Base-by-base conservation (phyloP, 2,888 invertebrate species). In the Cantharis rufa region DNA sequence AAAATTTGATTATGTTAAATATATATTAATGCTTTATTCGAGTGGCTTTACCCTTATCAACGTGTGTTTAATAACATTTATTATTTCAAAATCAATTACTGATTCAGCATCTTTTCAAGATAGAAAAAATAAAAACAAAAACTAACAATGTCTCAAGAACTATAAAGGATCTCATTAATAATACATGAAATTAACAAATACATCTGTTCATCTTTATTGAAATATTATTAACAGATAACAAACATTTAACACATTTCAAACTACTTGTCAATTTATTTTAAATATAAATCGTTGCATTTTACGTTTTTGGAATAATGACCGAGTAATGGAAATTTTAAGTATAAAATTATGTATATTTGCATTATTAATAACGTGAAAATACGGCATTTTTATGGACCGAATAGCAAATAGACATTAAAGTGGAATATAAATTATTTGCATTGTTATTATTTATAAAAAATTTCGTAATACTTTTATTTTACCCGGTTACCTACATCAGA, bases 1-100 rank as follows among this genome's bases (percentile, higher is more conserved):
- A 66, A 66, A 66, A 66, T 24, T 66, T 66, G 64, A 66, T 66
- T 66, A 78, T 48, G 48, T 48, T 48, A n/a, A 48, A 77, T 80
- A 80, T 78, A 80, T 80, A 80, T 79, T 78, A 78, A 80, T 75
- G 71, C 71, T 71, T 32, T 27, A 15, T 70, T 69, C 48, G 16
- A 76, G 77, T 72, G 78, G 75, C 72, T 74, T 66, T 63, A 69
- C 74, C 72, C 72, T 77, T 77, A 76, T 80, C 77, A 76, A 62
- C 64, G 70, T 71, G 62, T 72, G 72, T 73, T 80, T 70, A 72
- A 64, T 75, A 72, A 66, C 71, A 70, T 69, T 77, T 80, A 80
- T 80, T 76, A 80, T 73, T 75, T 76, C 77, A 78, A 75, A 78
- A 74, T 74, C 81, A 78, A 77, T 79, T 79, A 78, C 78, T 80